These are phyloP conservation scores for Sitodiplosis mosellana DNA, from an alignment of 1,140 invertebrate species.

Conservation along the genomic window DNA sequence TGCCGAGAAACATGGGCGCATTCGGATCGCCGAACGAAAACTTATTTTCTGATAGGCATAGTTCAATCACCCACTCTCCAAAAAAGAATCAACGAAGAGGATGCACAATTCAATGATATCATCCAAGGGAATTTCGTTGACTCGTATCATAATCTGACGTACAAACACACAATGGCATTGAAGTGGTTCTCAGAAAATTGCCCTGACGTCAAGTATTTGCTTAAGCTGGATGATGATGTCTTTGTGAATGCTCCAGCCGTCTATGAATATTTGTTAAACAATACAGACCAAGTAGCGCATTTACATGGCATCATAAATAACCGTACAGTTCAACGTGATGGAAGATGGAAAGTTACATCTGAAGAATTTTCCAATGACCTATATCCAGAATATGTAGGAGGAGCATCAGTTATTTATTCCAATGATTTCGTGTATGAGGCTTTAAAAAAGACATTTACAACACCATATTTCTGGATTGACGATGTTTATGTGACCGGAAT, in stretches of 20 bases:
- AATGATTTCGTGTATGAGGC: too few relatives aligned
- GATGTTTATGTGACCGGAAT: too few relatives aligned
- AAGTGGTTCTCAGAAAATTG: slow-evolving; percentile 60
- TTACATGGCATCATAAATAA: too few relatives aligned
- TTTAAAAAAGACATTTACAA: too few relatives aligned
- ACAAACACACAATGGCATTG: slow-evolving; percentile 68
- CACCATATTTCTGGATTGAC: too few relatives aligned
- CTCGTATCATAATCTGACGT: slow-evolving; percentile 67
- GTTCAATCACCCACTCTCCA: slow-evolving; percentile 25
- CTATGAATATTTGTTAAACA: slow-evolving; percentile 41
- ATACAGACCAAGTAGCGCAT: too few relatives aligned
- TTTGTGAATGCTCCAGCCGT: slow-evolving; percentile 52
- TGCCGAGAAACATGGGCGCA: slow-evolving; percentile 55
- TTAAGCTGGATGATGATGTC: slow-evolving; percentile 65
- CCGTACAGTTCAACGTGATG: too few relatives aligned
- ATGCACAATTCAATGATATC: slow-evolving; percentile 41
- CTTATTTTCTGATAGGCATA: slow-evolving; percentile 52
- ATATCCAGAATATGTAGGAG: too few relatives aligned
- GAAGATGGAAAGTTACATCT: too few relatives aligned
- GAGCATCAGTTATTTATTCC: too few relatives aligned
- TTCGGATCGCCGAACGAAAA: too few relatives aligned
- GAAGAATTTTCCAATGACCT: too few relatives aligned
- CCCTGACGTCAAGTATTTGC: slow-evolving; percentile 44
- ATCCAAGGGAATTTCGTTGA: slow-evolving; percentile 64
- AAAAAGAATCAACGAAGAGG: slow-evolving; percentile 36